Evolutionary conservation across 2,797 vertebrate genomes (phyloP).

Genomic region (Rhabdophis nuchalis): DNA sequence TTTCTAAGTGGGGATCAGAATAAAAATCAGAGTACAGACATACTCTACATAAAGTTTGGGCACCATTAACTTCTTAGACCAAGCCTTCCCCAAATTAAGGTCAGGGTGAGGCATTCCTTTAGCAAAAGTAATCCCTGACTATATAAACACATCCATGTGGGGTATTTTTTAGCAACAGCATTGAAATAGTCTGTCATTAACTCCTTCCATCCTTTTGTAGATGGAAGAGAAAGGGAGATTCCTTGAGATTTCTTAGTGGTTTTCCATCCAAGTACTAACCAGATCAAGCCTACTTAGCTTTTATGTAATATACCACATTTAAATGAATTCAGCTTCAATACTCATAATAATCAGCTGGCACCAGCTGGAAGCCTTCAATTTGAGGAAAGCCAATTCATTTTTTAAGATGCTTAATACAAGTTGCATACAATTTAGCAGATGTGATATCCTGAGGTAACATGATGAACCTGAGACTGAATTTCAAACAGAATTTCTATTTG

Average conservation of each 20-base stretch:
- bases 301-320: not conserved
- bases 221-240: not conserved
- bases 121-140: not conserved
- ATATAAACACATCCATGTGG: not conserved
- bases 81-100: not conserved
- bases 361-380: not conserved
- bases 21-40: not conserved
- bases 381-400: not conserved
- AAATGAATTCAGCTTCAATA: not conserved
- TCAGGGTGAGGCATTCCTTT: not conserved
- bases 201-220: not conserved
- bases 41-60: not conserved
- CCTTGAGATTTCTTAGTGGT: not conserved
- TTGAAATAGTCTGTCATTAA: not conserved
- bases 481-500: not conserved
- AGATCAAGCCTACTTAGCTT: not conserved
- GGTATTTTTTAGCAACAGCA: not conserved
- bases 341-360: not conserved
- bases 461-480: not conserved
- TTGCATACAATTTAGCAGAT: not conserved
- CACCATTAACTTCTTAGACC: not conserved
- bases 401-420: not conserved
- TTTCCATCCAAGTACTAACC: not conserved
- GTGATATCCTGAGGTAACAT: not conserved
- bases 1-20: not conserved